These are phyloP conservation scores for Gambusia yucatana DNA, from an alignment of 2,797 vertebrate genomes.

Conservation along the genomic window DNA sequence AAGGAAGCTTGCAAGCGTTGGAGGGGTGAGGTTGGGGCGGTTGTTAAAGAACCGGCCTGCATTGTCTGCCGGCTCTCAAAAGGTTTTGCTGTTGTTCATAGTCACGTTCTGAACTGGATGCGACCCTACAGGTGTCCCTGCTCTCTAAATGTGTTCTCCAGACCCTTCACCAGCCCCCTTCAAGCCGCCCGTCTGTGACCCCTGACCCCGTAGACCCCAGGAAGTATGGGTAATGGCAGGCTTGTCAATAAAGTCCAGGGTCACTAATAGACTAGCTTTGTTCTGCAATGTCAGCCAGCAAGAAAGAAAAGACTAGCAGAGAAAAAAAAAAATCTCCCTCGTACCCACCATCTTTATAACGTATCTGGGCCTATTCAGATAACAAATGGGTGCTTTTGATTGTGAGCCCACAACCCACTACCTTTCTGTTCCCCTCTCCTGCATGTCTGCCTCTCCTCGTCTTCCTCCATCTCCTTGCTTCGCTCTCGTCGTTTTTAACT, in stretches of 20 bases:
- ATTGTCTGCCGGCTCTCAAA: slow-evolving; percentile 73
- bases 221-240: slow-evolving; percentile 87
- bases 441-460: slow-evolving; percentile 54
- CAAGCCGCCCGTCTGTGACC: slow-evolving; percentile 78
- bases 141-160: slow-evolving; percentile 89
- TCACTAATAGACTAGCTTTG: slow-evolving; percentile 96
- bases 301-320: slow-evolving; percentile 72
- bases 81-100: slow-evolving; percentile 73
- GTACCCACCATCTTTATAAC: slow-evolving; percentile 48
- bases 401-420: slow-evolving; percentile 80
- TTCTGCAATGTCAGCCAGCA: slow-evolving; percentile 82
- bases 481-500: slow-evolving; percentile 77
- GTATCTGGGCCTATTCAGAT: slow-evolving; percentile 72
- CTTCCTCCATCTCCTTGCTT: slow-evolving; percentile 70
- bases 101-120: slow-evolving; percentile 83
- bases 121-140: slow-evolving; percentile 91
- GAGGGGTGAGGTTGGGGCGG: slow-evolving; percentile 22
- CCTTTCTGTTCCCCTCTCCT: slow-evolving; percentile 38
- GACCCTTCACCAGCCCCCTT: slow-evolving; percentile 85
- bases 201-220: slow-evolving; percentile 81
- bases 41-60: slow-evolving; percentile 48
- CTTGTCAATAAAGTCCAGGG: slow-evolving; percentile 90
- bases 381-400: slow-evolving; percentile 85
- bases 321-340: slow-evolving; percentile 43
- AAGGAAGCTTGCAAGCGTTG: slow-evolving; percentile 44